Percentiles rank a stretch among this genome's conserved stretches.
These are phyloP conservation scores for Cheiracanthium punctorium DNA, from an alignment of 2,888 invertebrate genomes.

Conservation along the genomic window DNA sequence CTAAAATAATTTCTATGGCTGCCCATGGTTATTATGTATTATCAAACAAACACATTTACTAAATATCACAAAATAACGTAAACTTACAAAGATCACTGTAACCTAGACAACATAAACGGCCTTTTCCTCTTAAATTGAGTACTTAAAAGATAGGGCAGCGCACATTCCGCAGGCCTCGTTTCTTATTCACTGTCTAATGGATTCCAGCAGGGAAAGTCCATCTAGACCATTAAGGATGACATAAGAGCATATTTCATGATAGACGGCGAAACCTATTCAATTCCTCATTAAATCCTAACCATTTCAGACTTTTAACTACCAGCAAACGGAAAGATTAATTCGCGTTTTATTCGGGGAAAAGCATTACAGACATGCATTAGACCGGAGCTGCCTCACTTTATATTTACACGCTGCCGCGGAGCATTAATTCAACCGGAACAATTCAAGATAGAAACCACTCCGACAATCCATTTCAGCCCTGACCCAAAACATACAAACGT, in stretches of 20 bases:
- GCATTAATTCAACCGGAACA: constrained; percentile 10
- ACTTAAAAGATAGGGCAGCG: no score
- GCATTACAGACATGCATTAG: neutral
- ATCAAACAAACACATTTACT: no score
- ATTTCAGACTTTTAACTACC: neutral
- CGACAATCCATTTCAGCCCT: neutral
- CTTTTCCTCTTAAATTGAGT: no score
- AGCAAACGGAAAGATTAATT: neutral
- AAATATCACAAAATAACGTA: no score
- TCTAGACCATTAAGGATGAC: neutral
- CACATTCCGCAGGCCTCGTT: no score
- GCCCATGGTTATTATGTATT: no score
- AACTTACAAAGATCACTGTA: no score
- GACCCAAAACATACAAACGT: constrained; percentile 13
- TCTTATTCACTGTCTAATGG: no score
- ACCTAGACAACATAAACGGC: no score
- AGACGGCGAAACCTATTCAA: neutral
- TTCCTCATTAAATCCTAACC: neutral
- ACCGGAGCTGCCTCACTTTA: neutral
- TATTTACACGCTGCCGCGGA: neutral
- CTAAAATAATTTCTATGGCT: no score
- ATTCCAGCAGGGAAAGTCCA: neutral
- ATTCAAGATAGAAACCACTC: constrained; percentile 11
- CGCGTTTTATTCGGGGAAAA: neutral
- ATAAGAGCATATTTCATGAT: neutral